phyloP scores from a whole-genome alignment of 1,140 invertebrate species.

The Trachymyrmex septentrionalis region DNA sequence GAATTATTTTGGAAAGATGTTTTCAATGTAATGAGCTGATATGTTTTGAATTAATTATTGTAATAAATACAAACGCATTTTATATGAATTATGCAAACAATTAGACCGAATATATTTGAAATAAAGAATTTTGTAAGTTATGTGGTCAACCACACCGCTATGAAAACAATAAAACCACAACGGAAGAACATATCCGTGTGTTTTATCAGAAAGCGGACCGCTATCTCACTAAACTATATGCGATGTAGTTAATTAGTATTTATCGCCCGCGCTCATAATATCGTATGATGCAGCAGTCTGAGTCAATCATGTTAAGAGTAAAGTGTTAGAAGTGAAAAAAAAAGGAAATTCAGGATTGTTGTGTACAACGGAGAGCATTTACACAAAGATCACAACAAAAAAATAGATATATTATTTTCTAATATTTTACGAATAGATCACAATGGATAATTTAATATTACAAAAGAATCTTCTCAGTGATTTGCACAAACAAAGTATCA shows the following conservation, averaged over 20 bases:
- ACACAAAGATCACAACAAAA: background rate
- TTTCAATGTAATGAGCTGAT: background rate
- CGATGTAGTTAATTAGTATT: constrained; percentile 76
- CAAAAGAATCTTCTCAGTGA: constrained; percentile 42
- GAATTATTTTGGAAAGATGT: background rate
- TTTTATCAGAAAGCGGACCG: constrained; percentile 75
- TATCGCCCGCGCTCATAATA: constrained; percentile 68
- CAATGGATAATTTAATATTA: constrained; percentile 70
- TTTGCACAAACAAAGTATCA: constrained; percentile 47
- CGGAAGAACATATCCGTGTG: constrained; percentile 79
- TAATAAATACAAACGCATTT: constrained; percentile 7
- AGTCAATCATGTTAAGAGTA: constrained; percentile 54
- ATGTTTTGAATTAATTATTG: constrained; percentile 7
- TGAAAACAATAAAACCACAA: constrained; percentile 78
- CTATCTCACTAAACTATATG: constrained; percentile 73
- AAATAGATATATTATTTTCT: background rate
- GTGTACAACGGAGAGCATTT: background rate
- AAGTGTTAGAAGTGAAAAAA: constrained; percentile 13
- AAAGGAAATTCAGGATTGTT: background rate
- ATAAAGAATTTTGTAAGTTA: constrained; percentile 32
- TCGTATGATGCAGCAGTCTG: constrained; percentile 54
- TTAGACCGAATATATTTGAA: background rate
- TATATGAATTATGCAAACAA: background rate
- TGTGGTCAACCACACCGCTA: constrained; percentile 29
- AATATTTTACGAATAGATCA: constrained; percentile 9